Base-by-base conservation (phyloP, 2,797 vertebrate species). In the Coranthus polyacanthus region DNA sequence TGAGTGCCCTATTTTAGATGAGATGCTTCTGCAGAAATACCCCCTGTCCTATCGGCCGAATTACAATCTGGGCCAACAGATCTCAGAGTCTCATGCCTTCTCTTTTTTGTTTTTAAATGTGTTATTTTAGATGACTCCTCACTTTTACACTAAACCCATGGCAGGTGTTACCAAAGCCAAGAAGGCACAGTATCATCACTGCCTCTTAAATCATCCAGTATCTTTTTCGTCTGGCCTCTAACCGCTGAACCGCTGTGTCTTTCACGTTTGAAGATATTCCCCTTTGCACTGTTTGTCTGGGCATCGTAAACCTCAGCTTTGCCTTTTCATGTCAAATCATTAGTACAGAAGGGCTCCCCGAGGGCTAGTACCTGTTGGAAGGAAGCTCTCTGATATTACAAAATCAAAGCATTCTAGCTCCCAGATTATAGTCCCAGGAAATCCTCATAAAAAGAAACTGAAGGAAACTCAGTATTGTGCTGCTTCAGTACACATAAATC, bases 251-350 rank as follows among this genome's bases (percentile, higher is more conserved):
- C 37, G 1, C 39, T 8, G 49, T 15, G 34, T 68, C 70, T 52
- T 37, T 26, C 16, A 5, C 60, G 68, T 64, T 60, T 78, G 55
- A 79, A 75, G 76, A 61, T 64, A 41, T 49, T n/a, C 10, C 47
- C 36, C 53, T 24, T 56, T 18, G 56, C 32, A 1, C 26, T 52
- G 63, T 78, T 68, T 57, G 54, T 77, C 59, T 57, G 24, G 18
- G 32, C 15, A 2, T 72, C 67, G 17, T 66, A 71, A 79, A 84
- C 73, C 63, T 66, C 41, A 7, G 7, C 69, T 64, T 52, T 65
- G 53, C 58, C 76, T 68, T 78, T 82, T 88, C 72, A 79, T 71
- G 78, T 82, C 36, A 55, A 66, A 52, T 83, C 82, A 73, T 81
- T 82, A 77, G 65, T 36, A 42, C 15, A 53, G 68, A 54, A 64